A percentile compares a stretch with the other conserved stretches of the same genome.
Conservation (phyloP, 35 echinoderm and acorn worm species). For the Chiridota heheva region DNA sequence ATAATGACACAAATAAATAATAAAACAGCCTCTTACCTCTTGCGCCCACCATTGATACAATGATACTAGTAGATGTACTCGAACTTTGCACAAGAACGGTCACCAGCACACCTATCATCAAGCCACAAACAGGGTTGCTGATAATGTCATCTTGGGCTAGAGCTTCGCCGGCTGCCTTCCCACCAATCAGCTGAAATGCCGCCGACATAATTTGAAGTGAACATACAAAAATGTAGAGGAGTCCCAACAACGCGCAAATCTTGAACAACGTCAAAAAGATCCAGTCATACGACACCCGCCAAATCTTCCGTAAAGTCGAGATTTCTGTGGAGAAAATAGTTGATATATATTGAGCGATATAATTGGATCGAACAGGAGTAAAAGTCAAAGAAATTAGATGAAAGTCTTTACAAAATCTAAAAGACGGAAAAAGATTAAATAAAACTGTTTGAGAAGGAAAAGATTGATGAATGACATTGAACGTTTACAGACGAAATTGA, state of each 20-base stretch:
- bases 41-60: conserved; percentile 60
- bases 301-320: conserved; percentile 37
- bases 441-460: no score
- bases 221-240: conserved; percentile 63
- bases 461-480: no score
- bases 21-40: conserved; percentile 26
- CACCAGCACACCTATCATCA: conserved; percentile 76
- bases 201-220: conserved; percentile 58
- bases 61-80: conserved; percentile 63
- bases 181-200: conserved; percentile 56
- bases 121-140: conserved; percentile 57
- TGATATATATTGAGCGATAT: not conserved
- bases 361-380: not conserved
- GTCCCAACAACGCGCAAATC: conserved; percentile 14
- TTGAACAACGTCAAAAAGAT: conserved; percentile 7
- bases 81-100: conserved; percentile 83
- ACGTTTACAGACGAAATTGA: not conserved
- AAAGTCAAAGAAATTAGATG: not conserved
- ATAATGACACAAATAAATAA: not conserved
- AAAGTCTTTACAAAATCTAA: not conserved
- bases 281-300: conserved; percentile 41
- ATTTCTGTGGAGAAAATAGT: conserved; percentile 43
- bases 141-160: conserved; percentile 42
- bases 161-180: conserved; percentile 47
- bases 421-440: not conserved